Conservation (phyloP, 2,888 invertebrate genomes). For the Scaptodrosophila latifasciaeformis region DNA sequence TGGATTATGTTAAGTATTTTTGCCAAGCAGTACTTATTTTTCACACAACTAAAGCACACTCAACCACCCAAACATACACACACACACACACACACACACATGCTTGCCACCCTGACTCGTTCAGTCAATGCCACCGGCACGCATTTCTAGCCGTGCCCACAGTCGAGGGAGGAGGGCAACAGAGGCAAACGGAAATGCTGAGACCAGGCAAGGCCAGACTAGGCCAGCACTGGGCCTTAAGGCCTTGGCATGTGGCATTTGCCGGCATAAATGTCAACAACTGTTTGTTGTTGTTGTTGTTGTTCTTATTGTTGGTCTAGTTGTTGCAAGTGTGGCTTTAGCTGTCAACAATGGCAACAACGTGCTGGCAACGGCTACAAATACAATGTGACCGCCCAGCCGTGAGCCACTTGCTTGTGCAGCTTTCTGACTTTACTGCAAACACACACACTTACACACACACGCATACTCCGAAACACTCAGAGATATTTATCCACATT, state of each 20-base stretch:
- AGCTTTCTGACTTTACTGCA: constrained; percentile 23
- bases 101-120: no score
- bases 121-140: no score
- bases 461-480: no score
- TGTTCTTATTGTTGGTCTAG: constrained; percentile 26
- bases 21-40: constrained; percentile 46
- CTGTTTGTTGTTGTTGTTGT: constrained; percentile 39
- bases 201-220: constrained; percentile 10
- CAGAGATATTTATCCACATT: no score
- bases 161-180: not conserved
- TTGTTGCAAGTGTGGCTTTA: constrained; percentile 49
- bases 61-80: constrained; percentile 11
- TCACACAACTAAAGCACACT: no score
- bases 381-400: constrained; percentile 33
- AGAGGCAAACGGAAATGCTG: constrained; percentile 2
- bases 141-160: not conserved
- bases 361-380: constrained; percentile 21
- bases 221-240: constrained; percentile 23
- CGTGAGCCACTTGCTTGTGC: constrained; percentile 38
- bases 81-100: constrained; percentile 1
- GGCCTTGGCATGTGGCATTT: constrained; percentile 61
- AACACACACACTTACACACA: constrained; percentile 2
- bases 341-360: constrained; percentile 58
- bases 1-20: constrained; percentile 60
- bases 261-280: constrained; percentile 66